Evolutionary conservation across 1,140 invertebrate genomes (phyloP).

Genomic region (Dermatophagoides farinae): DNA sequence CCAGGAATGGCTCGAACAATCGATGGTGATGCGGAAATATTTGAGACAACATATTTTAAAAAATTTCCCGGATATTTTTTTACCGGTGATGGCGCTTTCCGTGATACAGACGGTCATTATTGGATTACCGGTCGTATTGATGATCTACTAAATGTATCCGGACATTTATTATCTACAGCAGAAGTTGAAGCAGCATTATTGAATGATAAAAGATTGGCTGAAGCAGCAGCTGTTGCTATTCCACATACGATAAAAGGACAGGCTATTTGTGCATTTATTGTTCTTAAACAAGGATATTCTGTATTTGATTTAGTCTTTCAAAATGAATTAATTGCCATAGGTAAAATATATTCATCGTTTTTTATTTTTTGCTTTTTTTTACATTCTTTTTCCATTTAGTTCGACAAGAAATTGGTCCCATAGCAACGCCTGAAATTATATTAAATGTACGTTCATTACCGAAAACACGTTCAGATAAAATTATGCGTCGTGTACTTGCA

Average conservation of each 20-base stretch:
- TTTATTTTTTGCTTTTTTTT: neutral
- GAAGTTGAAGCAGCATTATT: slow-evolving; percentile 73
- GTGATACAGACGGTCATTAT: slow-evolving; percentile 79
- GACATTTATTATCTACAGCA: slow-evolving; percentile 90
- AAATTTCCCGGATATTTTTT: slow-evolving; percentile 89
- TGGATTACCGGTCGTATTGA: slow-evolving; percentile 94
- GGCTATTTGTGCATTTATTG: slow-evolving; percentile 87
- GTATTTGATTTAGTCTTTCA: slow-evolving; percentile 28
- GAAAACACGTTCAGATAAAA: slow-evolving; percentile 93
- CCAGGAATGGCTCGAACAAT: slow-evolving; percentile 90
- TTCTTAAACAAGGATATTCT: slow-evolving; percentile 42
- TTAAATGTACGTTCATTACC: slow-evolving; percentile 76
- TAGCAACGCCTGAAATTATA: slow-evolving; percentile 81
- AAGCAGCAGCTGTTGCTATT: slow-evolving; percentile 82
- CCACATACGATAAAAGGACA: slow-evolving; percentile 86
- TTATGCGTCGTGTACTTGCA: slow-evolving; percentile 78
- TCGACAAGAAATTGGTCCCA: slow-evolving; percentile 75
- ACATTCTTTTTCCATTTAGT: slow-evolving; percentile 33
- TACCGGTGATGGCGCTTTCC: slow-evolving; percentile 83
- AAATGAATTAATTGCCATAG: slow-evolving; percentile 48
- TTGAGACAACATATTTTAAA: slow-evolving; percentile 80
- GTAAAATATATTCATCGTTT: slow-evolving; percentile 23
- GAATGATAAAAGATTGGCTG: slow-evolving; percentile 56
- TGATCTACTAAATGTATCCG: slow-evolving; percentile 94
- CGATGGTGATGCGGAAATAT: slow-evolving; percentile 74